Conservation (phyloP, 1,140 invertebrate species). For the Drosophila tristis region DNA sequence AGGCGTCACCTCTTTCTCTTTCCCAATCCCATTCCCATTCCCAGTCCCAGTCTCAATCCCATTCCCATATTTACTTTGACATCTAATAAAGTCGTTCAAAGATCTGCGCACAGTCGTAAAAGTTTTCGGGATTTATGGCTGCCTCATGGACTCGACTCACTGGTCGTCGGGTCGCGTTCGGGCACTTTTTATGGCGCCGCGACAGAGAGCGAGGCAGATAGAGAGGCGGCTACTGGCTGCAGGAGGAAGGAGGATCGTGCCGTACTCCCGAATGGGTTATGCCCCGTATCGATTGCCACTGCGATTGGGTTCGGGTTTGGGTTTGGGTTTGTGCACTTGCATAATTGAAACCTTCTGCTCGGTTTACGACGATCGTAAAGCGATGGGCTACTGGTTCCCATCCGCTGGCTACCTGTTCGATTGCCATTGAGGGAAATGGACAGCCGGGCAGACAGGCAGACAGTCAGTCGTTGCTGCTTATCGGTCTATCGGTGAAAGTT, state of each 20-base stretch:
- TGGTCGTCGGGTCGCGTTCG: background rate
- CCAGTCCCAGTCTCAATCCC: background rate
- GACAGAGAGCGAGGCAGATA: too few species aligned
- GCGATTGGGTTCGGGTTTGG: background rate
- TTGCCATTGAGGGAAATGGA: slow-evolving; percentile 51
- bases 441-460: background rate
- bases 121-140: slow-evolving; percentile 48
- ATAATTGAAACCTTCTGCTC: slow-evolving; percentile 43
- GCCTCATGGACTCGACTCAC: background rate
- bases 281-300: slow-evolving; percentile 1
- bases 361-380: slow-evolving; percentile 59
- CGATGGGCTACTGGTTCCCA: slow-evolving; percentile 21
- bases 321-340: slow-evolving; percentile 2
- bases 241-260: background rate
- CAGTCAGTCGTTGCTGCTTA: slow-evolving; percentile 58
- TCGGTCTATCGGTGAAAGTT: slow-evolving; percentile 73
- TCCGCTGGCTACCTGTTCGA: slow-evolving; percentile 39
- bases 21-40: background rate
- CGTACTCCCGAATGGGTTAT: background rate
- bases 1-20: background rate
- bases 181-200: slow-evolving; percentile 27
- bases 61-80: slow-evolving; percentile 33
- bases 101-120: slow-evolving; percentile 35
- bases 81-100: slow-evolving; percentile 71
- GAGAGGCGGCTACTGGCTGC: slow-evolving; percentile 33